Evolutionary conservation across 2,888 invertebrate species (phyloP).

Genomic region (Drosophila seclusa): DNA sequence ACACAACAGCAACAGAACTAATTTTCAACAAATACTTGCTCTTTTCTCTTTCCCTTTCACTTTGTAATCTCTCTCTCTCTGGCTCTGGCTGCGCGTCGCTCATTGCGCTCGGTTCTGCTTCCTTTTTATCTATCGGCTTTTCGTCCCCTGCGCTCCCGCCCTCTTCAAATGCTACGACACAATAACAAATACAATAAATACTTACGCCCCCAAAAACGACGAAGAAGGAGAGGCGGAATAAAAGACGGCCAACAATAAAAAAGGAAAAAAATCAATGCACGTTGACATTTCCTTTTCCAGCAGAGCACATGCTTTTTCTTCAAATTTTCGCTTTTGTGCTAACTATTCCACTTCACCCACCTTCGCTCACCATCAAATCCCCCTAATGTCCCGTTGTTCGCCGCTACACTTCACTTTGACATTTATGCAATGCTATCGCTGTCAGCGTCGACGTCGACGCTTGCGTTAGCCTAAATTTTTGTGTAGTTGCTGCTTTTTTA

Average conservation of each 20-base stretch:
- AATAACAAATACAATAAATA: slow-evolving; percentile 55
- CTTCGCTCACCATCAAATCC: not conserved
- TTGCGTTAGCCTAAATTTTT: slow-evolving; percentile 54
- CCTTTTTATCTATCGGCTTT: slow-evolving; percentile 64
- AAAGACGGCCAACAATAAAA: slow-evolving; percentile 3
- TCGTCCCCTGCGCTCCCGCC: slow-evolving; percentile 33
- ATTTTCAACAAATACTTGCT: slow-evolving; percentile 31
- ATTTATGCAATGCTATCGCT: slow-evolving; percentile 64
- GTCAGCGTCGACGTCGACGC: slow-evolving; percentile 24
- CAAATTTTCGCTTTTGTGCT: slow-evolving; percentile 29
- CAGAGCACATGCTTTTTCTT: slow-evolving; percentile 47
- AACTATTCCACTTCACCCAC: not conserved
- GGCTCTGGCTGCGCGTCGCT: slow-evolving; percentile 41
- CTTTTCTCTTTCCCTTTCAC: slow-evolving; percentile 9
- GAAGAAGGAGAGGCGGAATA: slow-evolving; percentile 24
- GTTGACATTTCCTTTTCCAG: slow-evolving; percentile 48
- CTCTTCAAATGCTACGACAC: slow-evolving; percentile 34
- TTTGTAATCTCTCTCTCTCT: slow-evolving; percentile 6
- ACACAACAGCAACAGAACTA: slow-evolving; percentile 12
- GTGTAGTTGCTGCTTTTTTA: slow-evolving; percentile 32
- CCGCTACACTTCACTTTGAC: slow-evolving; percentile 59
- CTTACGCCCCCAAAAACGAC: slow-evolving; percentile 58
- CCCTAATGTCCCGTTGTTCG: slow-evolving; percentile 3
- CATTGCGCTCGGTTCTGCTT: slow-evolving; percentile 42
- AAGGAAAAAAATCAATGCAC: slow-evolving; percentile 62